These are phyloP conservation scores for Neotoma lepida DNA, from an alignment of 2,113 vertebrate species.

Conservation along the genomic window DNA sequence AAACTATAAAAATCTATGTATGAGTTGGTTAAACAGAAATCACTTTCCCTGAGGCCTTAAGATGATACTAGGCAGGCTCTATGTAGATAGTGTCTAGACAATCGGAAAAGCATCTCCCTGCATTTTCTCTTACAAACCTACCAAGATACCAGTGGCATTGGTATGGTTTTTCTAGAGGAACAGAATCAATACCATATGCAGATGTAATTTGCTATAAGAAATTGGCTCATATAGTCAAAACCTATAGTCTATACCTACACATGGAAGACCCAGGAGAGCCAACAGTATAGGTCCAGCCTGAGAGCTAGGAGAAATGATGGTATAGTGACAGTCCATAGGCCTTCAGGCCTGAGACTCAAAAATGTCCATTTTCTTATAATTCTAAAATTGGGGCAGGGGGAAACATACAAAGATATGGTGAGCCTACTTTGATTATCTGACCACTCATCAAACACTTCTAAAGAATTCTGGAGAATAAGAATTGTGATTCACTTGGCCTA, in stretches of 20 bases:
- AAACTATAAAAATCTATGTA: neutral
- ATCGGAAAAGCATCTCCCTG: neutral
- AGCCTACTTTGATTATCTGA: conserved; percentile 27
- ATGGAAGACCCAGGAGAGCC: neutral
- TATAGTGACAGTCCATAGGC: neutral
- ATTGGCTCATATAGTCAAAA: neutral
- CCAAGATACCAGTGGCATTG: neutral
- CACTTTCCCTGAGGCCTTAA: neutral
- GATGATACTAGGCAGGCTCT: neutral
- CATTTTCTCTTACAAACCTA: neutral
- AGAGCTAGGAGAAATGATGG: neutral
- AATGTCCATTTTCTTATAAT: neutral
- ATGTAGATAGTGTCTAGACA: neutral
- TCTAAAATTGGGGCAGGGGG: neutral
- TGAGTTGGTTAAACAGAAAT: neutral
- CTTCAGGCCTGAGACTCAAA: neutral
- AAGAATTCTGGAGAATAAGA: conserved; percentile 15
- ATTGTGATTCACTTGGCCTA: conserved; percentile 8
- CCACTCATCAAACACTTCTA: conserved; percentile 33
- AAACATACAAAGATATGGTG: neutral
- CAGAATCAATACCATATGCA: neutral
- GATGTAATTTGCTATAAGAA: neutral
- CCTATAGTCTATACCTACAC: neutral
- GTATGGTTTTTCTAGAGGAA: neutral
- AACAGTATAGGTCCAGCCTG: neutral